Conservation (phyloP, 2,797 vertebrate species). For the Ibycter americanus region DNA sequence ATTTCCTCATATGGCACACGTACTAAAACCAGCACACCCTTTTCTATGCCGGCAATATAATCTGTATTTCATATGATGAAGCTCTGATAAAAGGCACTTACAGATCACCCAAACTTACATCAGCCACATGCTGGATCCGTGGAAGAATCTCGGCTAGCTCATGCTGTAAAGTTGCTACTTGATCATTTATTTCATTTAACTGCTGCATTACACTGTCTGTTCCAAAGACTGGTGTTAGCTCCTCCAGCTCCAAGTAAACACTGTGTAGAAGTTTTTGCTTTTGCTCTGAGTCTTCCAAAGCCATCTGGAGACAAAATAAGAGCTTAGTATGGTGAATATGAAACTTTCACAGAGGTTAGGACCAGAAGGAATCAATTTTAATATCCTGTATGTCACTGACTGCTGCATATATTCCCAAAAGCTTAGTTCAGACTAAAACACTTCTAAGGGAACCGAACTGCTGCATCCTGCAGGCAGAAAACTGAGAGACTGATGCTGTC, state of each 20-base stretch:
- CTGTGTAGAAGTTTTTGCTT: slow-evolving; percentile 83
- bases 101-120: slow-evolving; percentile 78
- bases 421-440: neutral
- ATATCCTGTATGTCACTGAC: neutral
- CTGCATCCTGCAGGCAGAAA: neutral
- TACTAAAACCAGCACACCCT: neutral
- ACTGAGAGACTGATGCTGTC: neutral
- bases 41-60: neutral
- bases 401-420: neutral
- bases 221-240: slow-evolving; percentile 84
- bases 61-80: neutral
- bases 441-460: neutral
- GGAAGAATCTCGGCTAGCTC: slow-evolving; percentile 82
- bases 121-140: slow-evolving; percentile 83
- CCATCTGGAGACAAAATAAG: slow-evolving; percentile 78
- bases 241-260: slow-evolving; percentile 80
- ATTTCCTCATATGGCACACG: neutral
- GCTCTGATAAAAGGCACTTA: neutral
- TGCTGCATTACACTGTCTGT: slow-evolving; percentile 74
- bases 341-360: neutral
- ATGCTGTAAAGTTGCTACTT: slow-evolving; percentile 82
- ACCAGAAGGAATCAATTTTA: neutral
- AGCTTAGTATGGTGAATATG: neutral
- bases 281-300: slow-evolving; percentile 88
- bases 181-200: slow-evolving; percentile 75